phyloP scores from a whole-genome alignment of 2,113 vertebrate genomes.

The Dasyornis broadbenti region DNA sequence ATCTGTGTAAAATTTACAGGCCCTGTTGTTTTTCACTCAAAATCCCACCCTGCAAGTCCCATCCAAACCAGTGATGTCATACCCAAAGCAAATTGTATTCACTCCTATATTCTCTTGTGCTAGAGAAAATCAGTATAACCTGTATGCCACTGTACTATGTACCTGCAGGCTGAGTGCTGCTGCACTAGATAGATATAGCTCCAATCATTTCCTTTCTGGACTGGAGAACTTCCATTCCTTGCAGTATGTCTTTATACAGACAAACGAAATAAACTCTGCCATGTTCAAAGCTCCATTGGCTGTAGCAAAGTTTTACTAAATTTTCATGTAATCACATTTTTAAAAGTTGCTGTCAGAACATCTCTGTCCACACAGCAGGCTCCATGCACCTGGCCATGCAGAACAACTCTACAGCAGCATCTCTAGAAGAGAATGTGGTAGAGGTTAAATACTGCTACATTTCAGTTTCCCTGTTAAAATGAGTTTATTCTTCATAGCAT shows the following conservation, averaged over 20 bases:
- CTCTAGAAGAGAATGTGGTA: background rate
- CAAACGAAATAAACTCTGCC: background rate
- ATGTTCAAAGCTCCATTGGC: background rate
- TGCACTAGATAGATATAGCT: background rate
- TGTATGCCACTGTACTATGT: background rate
- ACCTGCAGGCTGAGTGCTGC: background rate
- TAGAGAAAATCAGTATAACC: background rate
- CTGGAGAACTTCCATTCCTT: background rate
- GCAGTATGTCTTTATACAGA: background rate
- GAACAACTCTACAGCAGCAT: background rate
- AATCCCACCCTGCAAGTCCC: background rate
- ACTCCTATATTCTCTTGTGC: background rate
- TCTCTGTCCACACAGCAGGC: slow-evolving; percentile 1
- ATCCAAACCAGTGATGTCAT: background rate
- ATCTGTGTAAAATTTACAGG: background rate
- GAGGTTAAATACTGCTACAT: background rate
- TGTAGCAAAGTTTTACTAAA: background rate
- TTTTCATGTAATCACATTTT: background rate
- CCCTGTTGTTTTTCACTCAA: background rate
- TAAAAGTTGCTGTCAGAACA: background rate
- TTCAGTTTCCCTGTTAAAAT: background rate
- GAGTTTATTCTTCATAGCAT: background rate
- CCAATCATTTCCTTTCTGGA: background rate
- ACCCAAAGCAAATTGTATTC: background rate
- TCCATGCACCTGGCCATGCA: background rate